Evolutionary conservation across 2,113 vertebrate species (phyloP), one percentile per base, ranked within the genome.

Genomic region (Sorex araneus): DNA sequence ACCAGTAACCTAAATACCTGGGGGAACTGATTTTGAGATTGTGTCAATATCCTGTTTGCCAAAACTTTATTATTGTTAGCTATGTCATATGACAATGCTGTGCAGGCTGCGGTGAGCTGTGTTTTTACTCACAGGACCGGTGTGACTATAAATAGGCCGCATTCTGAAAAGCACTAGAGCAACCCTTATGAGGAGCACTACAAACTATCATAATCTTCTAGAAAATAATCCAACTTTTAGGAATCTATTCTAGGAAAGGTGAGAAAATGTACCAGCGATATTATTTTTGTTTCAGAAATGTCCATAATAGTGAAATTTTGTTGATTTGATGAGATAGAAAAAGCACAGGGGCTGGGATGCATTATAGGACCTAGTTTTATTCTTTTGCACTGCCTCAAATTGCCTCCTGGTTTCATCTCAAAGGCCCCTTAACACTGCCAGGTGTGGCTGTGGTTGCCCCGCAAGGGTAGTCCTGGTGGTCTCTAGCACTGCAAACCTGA

Each of bases 1-100:
- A 84, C n/a, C 57, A 66, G 40, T 40, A 40, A 40, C 40, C 40
- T 7, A 40, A 40, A 28, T 64, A 28, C 47, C 47, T 69, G 13
- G 79, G 75, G 30, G 12, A 90, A 86, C 71, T 90, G 90, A 83
- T 95, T 85, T 88, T 80, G 71, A 89, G 82, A 21, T 16, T 50
- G 64, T 32, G 13, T 60, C 71, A 87, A 75, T 85, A 83, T 18
- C 50, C 47, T 87, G 7, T 81, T 94, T 83, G 27, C 86, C 87
- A 89, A 76, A 88, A 60, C 2, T 70, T 66, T 87, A 9, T 15
- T 30, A 12, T 69, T 75, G 43, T 93, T n/a, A 36, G 40, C 57
- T 92, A 2, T 32, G 89, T 70, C 73, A 82, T 89, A 36, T 84
- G 67, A 64, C 15, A 84, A 8, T 75, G n/a, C 34, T 88, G 28